Base-by-base conservation (phyloP, 1,140 invertebrate species). In the Hirudo medicinalis region DNA sequence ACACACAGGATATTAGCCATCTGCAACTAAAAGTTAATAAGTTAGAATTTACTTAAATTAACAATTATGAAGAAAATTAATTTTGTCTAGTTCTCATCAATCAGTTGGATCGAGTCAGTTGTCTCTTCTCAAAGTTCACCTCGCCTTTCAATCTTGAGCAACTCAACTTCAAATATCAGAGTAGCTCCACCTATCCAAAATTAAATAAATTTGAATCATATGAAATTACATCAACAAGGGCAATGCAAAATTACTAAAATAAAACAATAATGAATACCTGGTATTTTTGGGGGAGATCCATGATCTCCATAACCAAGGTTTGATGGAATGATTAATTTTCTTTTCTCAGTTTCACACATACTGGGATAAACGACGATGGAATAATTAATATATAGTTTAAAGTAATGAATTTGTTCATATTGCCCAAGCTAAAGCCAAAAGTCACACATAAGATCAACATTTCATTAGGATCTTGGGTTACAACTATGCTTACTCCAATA, bases 311-410 rank as follows among this genome's bases (percentile, higher is more conserved):
- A 93, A 0, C 86, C 90, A 73, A 92, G 81, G 75, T 91, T 88
- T n/a, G 90, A 85, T 27, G 90, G 90, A 76, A 92, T 91, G 6
- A 91, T 88, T 25, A 93, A 81, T 78, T 90, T 91, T 69, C 90
- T 85, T 78, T 89, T 88, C 81, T 92, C 90, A 60, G 90, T 89
- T 79, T 88, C 88, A 84, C 90, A 91, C 89, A 91, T 91, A 25
- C 82, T 80, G 71, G 13, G 76, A 82, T 75, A 72, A 25, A n/a
- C 69, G 25, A 40, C 3, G 25, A 29, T 32, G 11, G 25, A 40
- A 22, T n/a, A 57, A 57, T n/a, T n/a, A 57, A 3, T n/a, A 57
- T 27, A 9, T 5, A 27, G 25, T n/a, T 27, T 57, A 57, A 57
- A 57, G 5, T n/a, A 57, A 57, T n/a, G n/a, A n/a, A n/a, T n/a